phyloP scores from a whole-genome alignment of 1,140 invertebrate species.

The Apis dorsata region DNA sequence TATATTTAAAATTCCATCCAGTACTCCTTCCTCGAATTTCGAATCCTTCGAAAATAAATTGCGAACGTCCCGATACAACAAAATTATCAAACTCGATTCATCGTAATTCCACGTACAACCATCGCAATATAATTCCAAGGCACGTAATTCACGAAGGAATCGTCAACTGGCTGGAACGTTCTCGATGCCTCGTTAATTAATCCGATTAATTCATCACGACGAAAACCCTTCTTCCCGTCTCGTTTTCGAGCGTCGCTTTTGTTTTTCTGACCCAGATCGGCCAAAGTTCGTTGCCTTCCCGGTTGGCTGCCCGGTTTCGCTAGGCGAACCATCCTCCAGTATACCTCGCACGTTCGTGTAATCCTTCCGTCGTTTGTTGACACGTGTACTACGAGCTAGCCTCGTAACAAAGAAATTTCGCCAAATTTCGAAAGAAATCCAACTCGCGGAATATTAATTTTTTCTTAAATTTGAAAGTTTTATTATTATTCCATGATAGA shows the following conservation, averaged over 20 bases:
- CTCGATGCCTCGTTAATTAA: constrained; percentile 14
- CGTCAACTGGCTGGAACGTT: neutral
- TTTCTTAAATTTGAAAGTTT: too few relatives aligned
- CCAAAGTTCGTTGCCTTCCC: constrained; percentile 74
- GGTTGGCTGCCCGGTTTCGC: constrained; percentile 52
- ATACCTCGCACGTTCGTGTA: constrained; percentile 36
- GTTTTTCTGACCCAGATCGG: constrained; percentile 77
- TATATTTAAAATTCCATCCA: too few relatives aligned
- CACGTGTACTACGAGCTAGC: neutral
- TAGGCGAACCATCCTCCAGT: constrained; percentile 46
- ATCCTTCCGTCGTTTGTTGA: neutral
- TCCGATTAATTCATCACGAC: neutral
- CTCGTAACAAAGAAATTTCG: neutral
- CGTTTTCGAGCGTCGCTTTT: constrained; percentile 33
- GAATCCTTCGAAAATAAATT: too few relatives aligned
- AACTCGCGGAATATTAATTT: too few relatives aligned
- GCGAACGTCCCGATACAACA: too few relatives aligned
- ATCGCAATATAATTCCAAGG: neutral
- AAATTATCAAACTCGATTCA: neutral
- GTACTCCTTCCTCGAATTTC: too few relatives aligned
- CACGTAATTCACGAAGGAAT: neutral
- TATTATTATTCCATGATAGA: too few relatives aligned
- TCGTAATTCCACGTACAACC: neutral
- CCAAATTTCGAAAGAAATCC: neutral
- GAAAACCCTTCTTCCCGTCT: neutral